phyloP scores from a whole-genome alignment of 2,888 invertebrate genomes.

The Mythimna lalbum region DNA sequence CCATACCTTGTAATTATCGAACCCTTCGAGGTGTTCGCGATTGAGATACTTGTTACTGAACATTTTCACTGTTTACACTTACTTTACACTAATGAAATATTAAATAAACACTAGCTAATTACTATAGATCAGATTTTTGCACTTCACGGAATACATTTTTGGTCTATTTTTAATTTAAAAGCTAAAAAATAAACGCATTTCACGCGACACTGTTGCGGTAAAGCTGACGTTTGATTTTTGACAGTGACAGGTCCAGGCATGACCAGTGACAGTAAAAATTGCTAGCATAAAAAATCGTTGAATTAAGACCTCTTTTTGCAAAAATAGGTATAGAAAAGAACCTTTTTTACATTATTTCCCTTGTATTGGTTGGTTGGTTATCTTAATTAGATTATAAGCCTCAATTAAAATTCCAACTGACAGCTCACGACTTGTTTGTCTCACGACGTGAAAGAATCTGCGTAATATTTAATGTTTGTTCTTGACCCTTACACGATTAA shows the following conservation, averaged over 20 bases:
- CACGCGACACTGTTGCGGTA: slow-evolving; percentile 21
- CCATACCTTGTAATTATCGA: slow-evolving; percentile 97
- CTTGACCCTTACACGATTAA: slow-evolving; percentile 1
- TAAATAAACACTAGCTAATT: slow-evolving; percentile 34
- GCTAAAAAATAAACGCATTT: slow-evolving; percentile 47
- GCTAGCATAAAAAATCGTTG: slow-evolving; percentile 16
- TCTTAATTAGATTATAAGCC: neutral
- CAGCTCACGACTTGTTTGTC: neutral
- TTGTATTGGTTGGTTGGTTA: neutral
- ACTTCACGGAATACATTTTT: slow-evolving; percentile 58
- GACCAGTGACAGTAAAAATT: slow-evolving; percentile 37
- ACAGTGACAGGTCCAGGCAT: slow-evolving; percentile 26
- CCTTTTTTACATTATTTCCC: neutral
- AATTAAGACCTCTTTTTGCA: no score
- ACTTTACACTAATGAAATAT: slow-evolving; percentile 40
- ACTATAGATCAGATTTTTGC: slow-evolving; percentile 29
- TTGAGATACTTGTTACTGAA: slow-evolving; percentile 95
- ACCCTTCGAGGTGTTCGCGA: slow-evolving; percentile 96
- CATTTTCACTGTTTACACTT: slow-evolving; percentile 77
- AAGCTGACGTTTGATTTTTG: slow-evolving; percentile 38
- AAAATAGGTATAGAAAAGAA: neutral
- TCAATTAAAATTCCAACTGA: neutral
- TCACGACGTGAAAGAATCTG: neutral
- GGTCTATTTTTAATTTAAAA: slow-evolving; percentile 36
- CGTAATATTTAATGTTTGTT: neutral